phyloP scores from a whole-genome alignment of 2,797 vertebrate genomes.

The Bradypus variegatus region DNA sequence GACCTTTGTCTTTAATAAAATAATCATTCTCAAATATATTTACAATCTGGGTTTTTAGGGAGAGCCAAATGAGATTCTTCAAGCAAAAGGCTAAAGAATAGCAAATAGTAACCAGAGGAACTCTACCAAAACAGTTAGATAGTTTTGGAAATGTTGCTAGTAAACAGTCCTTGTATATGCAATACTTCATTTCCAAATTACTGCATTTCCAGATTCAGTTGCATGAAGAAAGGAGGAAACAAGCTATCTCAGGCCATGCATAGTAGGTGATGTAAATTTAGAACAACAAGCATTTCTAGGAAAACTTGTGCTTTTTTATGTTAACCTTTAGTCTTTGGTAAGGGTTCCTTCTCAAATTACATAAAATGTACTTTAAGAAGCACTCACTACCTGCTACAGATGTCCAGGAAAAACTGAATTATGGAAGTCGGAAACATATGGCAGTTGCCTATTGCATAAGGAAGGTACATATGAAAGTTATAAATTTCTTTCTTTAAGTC shows the following conservation, averaged over 20 bases:
- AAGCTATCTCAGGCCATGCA: background rate
- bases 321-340: slow-evolving; percentile 68
- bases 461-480: slow-evolving; percentile 80
- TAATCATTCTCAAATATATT: background rate
- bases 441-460: slow-evolving; percentile 73
- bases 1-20: slow-evolving; percentile 4
- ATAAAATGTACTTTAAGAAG: slow-evolving; percentile 74
- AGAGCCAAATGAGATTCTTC: background rate
- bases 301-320: slow-evolving; percentile 68
- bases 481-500: slow-evolving; percentile 80
- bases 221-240: background rate
- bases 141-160: background rate
- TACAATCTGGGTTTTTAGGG: slow-evolving; percentile 22
- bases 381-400: slow-evolving; percentile 79
- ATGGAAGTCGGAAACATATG: slow-evolving; percentile 79
- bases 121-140: background rate
- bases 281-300: slow-evolving; percentile 63
- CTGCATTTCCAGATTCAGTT: slow-evolving; percentile 22
- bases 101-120: background rate
- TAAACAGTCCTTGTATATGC: background rate
- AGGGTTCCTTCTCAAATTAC: slow-evolving; percentile 75
- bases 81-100: background rate
- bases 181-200: background rate
- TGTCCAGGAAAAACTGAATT: slow-evolving; percentile 78
- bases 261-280: slow-evolving; percentile 48